phyloP scores from a whole-genome alignment of 1,140 invertebrate species.

The Eriocheir sinensis region DNA sequence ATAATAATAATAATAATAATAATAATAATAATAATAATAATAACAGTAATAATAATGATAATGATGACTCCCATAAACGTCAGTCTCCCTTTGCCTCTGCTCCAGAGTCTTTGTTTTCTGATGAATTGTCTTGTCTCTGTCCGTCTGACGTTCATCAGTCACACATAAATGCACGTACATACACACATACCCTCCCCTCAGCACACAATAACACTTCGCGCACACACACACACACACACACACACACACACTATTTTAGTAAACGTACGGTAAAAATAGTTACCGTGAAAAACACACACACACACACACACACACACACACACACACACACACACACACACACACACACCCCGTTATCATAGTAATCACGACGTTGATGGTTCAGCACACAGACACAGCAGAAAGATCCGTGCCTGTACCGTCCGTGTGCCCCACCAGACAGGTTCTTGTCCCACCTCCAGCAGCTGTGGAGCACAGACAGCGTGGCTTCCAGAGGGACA shows the following conservation, averaged over 20 bases:
- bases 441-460: no score
- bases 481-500: no score
- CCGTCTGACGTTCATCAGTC: not conserved
- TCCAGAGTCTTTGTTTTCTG: not conserved
- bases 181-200: not conserved
- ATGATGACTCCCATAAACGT: not conserved
- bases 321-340: not conserved
- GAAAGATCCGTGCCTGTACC: no score
- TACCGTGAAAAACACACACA: not conserved
- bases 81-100: not conserved
- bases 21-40: no score
- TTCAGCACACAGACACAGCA: no score
- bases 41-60: not conserved
- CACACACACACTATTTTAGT: slow-evolving; percentile 20
- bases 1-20: no score
- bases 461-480: no score
- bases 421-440: no score
- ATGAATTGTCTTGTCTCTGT: slow-evolving; percentile 9
- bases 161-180: not conserved
- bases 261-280: no score
- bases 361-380: no score
- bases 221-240: not conserved
- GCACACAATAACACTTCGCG: not conserved
- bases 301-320: not conserved
- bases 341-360: no score